These are phyloP conservation scores for Pentalonia nigronervosa DNA, from an alignment of 1,140 invertebrate species.

Conservation along the genomic window DNA sequence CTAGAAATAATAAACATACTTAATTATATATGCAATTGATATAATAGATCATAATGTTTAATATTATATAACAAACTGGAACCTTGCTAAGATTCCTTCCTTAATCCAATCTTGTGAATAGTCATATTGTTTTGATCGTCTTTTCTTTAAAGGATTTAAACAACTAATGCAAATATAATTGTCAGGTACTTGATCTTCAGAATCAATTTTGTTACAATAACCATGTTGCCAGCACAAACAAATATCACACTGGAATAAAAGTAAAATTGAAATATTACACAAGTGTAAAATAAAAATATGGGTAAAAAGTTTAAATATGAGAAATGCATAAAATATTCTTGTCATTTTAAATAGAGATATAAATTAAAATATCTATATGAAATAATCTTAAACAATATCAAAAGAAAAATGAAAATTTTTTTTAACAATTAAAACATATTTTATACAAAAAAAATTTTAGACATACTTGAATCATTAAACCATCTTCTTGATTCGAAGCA, in stretches of 20 bases:
- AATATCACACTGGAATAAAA: constrained; percentile 79
- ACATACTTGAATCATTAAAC: constrained; percentile 80
- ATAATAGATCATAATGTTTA: background rate
- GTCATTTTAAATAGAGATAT: background rate
- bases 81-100: constrained; percentile 77
- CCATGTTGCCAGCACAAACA: constrained; percentile 96
- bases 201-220: constrained; percentile 82
- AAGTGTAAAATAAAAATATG: background rate
- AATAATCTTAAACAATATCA: background rate
- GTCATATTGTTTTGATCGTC: constrained; percentile 75
- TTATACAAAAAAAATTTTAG: background rate
- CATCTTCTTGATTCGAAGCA: constrained; percentile 85
- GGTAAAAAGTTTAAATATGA: background rate
- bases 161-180: constrained; percentile 91
- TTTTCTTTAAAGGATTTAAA: constrained; percentile 76
- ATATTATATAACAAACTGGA: constrained; percentile 27
- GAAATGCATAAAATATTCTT: background rate
- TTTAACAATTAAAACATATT: background rate
- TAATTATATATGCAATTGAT: background rate
- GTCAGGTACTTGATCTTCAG: constrained; percentile 83
- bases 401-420: background rate
- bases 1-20: background rate
- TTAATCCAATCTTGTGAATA: constrained; percentile 90
- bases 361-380: background rate
- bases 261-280: background rate